phyloP scores from a whole-genome alignment of 2,113 vertebrate genomes.

The Perca flavescens region DNA sequence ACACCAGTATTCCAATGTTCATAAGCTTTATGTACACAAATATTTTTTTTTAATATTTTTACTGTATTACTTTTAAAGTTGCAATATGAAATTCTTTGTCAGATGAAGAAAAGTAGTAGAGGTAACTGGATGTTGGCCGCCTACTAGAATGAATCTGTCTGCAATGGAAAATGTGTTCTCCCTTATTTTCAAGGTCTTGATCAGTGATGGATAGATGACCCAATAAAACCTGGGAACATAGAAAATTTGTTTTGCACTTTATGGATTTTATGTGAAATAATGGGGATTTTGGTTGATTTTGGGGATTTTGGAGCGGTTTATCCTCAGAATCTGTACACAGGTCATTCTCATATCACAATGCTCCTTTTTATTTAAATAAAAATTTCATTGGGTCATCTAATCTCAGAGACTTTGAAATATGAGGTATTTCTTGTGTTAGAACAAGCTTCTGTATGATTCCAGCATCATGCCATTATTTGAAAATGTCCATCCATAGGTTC shows the following conservation, averaged over 20 bases:
- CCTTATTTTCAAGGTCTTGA: constrained; percentile 31
- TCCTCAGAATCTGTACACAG: constrained; percentile 19
- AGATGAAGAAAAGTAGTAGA: constrained; percentile 38
- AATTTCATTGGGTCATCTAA: constrained; percentile 38
- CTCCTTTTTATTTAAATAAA: constrained; percentile 10
- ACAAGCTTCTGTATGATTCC: constrained; percentile 62
- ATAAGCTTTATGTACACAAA: constrained; percentile 65
- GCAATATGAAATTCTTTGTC: constrained; percentile 60
- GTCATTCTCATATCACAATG: not conserved
- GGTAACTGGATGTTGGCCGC: constrained; percentile 20
- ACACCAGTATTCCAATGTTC: constrained; percentile 54
- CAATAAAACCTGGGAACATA: constrained; percentile 25
- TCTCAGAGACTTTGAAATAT: constrained; percentile 37
- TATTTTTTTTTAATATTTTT: constrained; percentile 64
- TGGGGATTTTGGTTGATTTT: constrained; percentile 1
- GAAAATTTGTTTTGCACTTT: constrained; percentile 54
- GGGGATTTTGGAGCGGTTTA: constrained; percentile 14
- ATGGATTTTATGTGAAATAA: constrained; percentile 53
- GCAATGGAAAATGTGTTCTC: constrained; percentile 38
- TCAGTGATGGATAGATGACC: constrained; percentile 34
- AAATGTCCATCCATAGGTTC: constrained; percentile 25
- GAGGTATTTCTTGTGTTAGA: constrained; percentile 43
- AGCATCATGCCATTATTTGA: constrained; percentile 47
- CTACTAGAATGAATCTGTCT: constrained; percentile 41
- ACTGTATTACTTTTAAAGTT: constrained; percentile 66